Percentiles rank a stretch among this genome's conserved stretches.
phyloP scores from a whole-genome alignment of 2,888 invertebrate species.

The Phorcus lineatus region DNA sequence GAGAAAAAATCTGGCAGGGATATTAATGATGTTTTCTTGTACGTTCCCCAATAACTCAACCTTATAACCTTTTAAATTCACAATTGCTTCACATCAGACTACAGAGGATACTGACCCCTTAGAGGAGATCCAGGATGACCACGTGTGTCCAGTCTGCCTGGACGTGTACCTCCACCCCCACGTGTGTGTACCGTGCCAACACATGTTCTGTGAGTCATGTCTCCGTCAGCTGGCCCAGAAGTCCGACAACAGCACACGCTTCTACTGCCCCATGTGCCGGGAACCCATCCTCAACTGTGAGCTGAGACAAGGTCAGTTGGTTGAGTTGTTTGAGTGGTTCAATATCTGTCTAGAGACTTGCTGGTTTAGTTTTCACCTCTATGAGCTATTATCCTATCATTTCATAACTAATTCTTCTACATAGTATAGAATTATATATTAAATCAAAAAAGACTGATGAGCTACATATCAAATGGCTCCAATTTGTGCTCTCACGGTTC shows the following conservation, averaged over 20 bases:
- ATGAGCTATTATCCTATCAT: too few species aligned
- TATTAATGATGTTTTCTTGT: too few species aligned
- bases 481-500: too few species aligned
- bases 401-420: too few species aligned
- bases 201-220: conserved; percentile 39
- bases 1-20: too few species aligned
- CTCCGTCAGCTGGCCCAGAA: conserved; percentile 33
- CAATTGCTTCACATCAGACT: neutral
- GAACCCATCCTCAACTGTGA: neutral
- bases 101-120: neutral
- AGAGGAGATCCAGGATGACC: neutral
- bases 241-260: conserved; percentile 7
- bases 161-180: conserved; percentile 39
- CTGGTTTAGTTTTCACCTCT: too few species aligned
- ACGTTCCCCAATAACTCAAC: too few species aligned
- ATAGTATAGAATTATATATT: too few species aligned
- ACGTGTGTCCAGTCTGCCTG: conserved; percentile 39
- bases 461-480: too few species aligned
- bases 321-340: neutral
- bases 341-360: too few species aligned
- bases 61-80: too few species aligned
- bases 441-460: too few species aligned
- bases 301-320: neutral
- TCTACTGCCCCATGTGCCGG: neutral
- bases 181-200: conserved; percentile 36